A percentile compares a stretch with the other conserved stretches of the same genome.
These are phyloP conservation scores for Knipowitschia caucasica DNA, from an alignment of 2,797 vertebrate genomes.

Conservation along the genomic window DNA sequence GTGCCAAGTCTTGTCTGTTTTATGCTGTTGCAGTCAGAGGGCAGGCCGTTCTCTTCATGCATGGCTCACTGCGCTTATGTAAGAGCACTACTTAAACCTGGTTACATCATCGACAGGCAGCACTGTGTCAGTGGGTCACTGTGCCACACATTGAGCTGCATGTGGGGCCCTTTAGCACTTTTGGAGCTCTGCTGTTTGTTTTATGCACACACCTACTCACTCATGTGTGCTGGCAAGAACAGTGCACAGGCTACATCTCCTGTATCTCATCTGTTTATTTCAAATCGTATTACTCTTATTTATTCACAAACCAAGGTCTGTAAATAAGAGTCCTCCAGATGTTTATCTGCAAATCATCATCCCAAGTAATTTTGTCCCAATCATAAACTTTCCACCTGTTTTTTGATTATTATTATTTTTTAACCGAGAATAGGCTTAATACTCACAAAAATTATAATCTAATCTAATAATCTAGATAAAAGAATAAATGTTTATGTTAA, in stretches of 20 bases:
- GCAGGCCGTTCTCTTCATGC: slow-evolving; percentile 65
- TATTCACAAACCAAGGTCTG: too few relatives aligned
- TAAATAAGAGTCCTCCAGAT: neutral
- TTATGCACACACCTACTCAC: slow-evolving; percentile 5
- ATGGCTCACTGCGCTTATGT: slow-evolving; percentile 71
- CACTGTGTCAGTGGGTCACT: slow-evolving; percentile 76
- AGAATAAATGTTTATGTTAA: too few relatives aligned
- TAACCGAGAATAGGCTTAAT: neutral
- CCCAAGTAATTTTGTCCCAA: neutral
- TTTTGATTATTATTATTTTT: too few relatives aligned
- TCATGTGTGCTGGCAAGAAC: neutral
- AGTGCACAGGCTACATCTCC: neutral
- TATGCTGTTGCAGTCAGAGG: slow-evolving; percentile 56
- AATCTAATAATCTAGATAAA: too few relatives aligned
- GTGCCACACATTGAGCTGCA: slow-evolving; percentile 51
- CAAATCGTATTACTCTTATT: neutral
- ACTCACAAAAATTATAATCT: neutral
- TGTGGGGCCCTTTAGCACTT: slow-evolving; percentile 26
- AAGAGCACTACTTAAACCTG: slow-evolving; percentile 71
- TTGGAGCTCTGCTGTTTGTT: slow-evolving; percentile 3
- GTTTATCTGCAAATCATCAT: neutral
- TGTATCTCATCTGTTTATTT: neutral
- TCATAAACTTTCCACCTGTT: neutral
- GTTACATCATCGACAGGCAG: slow-evolving; percentile 69
- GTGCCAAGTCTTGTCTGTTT: slow-evolving; percentile 41